Conservation (phyloP, 2,113 vertebrate species). For the Bungarus multicinctus region DNA sequence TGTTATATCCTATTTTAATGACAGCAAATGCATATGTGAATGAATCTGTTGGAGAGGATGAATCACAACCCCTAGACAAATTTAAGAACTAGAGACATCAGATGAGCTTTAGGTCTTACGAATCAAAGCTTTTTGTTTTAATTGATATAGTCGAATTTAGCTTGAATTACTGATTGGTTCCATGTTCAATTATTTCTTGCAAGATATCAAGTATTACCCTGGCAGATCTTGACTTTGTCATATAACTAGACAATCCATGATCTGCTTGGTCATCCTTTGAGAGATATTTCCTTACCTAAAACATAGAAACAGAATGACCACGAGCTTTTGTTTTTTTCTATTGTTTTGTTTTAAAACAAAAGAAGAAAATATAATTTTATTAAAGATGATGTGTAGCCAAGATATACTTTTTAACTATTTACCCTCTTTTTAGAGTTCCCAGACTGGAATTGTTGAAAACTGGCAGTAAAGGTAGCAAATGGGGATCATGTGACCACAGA, state of each 20-base stretch:
- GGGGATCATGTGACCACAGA: not conserved
- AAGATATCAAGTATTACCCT: not conserved
- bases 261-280: not conserved
- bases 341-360: not conserved
- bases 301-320: not conserved
- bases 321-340: not conserved
- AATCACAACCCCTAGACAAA: not conserved
- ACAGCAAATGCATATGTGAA: not conserved
- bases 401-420: not conserved
- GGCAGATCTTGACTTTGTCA: not conserved
- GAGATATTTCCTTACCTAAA: not conserved
- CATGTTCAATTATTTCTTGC: not conserved
- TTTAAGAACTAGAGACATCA: not conserved
- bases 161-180: not conserved
- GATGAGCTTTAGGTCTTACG: not conserved
- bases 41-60: not conserved
- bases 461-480: not conserved
- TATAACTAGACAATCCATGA: not conserved
- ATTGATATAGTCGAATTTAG: not conserved
- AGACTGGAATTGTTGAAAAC: not conserved
- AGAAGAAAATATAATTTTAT: not conserved
- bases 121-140: not conserved
- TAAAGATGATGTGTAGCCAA: not conserved
- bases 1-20: not conserved
- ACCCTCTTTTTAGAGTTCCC: not conserved